phyloP scores from a whole-genome alignment of 2,888 invertebrate genomes.

The Parnassius mnemosyne region DNA sequence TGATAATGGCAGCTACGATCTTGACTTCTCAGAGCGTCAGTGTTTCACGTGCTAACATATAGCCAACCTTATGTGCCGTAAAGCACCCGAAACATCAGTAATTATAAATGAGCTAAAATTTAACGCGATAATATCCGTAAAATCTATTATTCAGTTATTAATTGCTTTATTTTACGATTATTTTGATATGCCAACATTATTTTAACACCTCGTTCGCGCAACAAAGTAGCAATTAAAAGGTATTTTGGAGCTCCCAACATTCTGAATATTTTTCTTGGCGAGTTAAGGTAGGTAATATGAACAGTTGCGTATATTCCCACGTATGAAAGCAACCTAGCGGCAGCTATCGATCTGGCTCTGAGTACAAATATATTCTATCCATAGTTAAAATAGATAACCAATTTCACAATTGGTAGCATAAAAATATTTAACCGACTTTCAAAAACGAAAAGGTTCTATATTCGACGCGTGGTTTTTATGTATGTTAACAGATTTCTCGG shows the following conservation, averaged over 20 bases:
- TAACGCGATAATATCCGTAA: not conserved
- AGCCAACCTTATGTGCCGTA: too few relatives aligned
- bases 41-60: too few relatives aligned
- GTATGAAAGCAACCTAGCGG: conserved; percentile 37
- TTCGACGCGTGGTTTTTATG: too few relatives aligned
- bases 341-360: conserved; percentile 27
- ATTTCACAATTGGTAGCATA: too few relatives aligned
- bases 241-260: conserved; percentile 50
- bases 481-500: too few relatives aligned
- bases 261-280: conserved; percentile 52
- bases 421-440: too few relatives aligned
- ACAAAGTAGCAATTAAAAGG: conserved; percentile 37
- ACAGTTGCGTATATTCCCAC: conserved; percentile 68
- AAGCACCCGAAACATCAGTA: too few relatives aligned
- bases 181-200: not conserved
- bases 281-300: conserved; percentile 59
- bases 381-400: too few relatives aligned
- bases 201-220: conserved; percentile 12
- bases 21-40: not conserved
- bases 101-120: too few relatives aligned
- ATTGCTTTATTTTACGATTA: not conserved
- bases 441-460: too few relatives aligned
- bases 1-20: too few relatives aligned
- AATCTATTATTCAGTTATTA: not conserved
- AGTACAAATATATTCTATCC: not conserved